Base-by-base conservation (phyloP, 2,888 invertebrate genomes). In the Amblyteles armatorius region DNA sequence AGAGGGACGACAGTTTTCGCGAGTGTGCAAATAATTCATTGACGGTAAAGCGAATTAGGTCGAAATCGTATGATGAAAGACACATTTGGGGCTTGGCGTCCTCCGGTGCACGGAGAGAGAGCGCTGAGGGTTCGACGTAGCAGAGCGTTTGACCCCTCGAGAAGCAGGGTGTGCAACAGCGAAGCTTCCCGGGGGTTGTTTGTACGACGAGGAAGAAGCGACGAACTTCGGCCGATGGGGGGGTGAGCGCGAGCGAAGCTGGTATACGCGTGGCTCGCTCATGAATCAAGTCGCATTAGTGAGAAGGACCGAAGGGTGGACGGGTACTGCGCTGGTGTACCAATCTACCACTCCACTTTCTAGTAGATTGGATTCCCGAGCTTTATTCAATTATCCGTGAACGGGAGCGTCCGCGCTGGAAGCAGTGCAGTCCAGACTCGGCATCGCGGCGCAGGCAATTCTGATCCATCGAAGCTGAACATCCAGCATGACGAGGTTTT, bases 221-320 rank as follows among this genome's bases (percentile, higher is more conserved):
- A 82, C 67, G 69, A 52, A 72, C 29, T 60, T 40, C 26, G 22
- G 16, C 72, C 29, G n/a, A 60, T 76, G 86, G 69, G 84, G 86
- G 87, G 83, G 82, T 22, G 73, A 82, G 76, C 60, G 50, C 76
- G 52, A 86, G 83, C 84, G 85, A 68, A 76, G 79, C 73, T 88
- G 86, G 88, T 88, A 11, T 40, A 89, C 91, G 90, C 91, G 90
- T 90, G 91, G 67, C 91, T 89, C 89, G 90, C 93, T 92, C 94
- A 93, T 94, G 94, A 94, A 94, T 94, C 94, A 94, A 94, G 92
- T 93, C 92, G 92, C 90, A 94, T 94, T 94, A 94, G 91, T 79
- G 90, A 87, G 83, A 77, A 87, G 52, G 65, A 76, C 50, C 57
- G 65, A 71, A 82, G 71, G 79, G 71, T 71, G 57, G 74, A 74